Conservation (phyloP, 1,140 invertebrate species). For the Doryteuthis pealeii region DNA sequence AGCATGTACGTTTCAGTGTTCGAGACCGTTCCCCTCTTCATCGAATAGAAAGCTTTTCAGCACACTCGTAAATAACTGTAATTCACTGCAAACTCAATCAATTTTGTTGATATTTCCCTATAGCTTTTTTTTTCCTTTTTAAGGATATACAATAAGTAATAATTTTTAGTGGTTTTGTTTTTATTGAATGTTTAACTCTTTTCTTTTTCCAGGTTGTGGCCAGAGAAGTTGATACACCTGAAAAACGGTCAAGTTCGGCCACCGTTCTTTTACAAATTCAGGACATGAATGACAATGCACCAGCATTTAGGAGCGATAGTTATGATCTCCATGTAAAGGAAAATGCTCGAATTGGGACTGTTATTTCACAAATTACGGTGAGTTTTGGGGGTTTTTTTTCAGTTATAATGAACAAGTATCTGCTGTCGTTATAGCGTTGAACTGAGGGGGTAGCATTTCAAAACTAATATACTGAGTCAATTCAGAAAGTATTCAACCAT, state of each 20-base stretch:
- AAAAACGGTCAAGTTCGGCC: slow-evolving; percentile 78
- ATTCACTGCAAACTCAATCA: no score
- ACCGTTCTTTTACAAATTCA: slow-evolving; percentile 81
- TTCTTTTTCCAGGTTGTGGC: slow-evolving; percentile 69
- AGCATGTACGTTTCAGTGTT: no score
- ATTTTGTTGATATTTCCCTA: no score
- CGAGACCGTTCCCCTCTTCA: no score
- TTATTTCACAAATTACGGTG: slow-evolving; percentile 62
- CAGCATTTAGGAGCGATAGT: slow-evolving; percentile 76
- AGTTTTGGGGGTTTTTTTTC: no score
- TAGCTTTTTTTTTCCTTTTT: no score
- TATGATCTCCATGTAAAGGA: slow-evolving; percentile 71
- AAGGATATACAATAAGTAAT: no score
- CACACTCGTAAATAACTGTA: no score
- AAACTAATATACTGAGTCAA: not conserved
- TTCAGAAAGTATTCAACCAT: no score
- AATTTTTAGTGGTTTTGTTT: no score
- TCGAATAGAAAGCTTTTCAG: no score
- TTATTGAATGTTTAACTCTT: not conserved
- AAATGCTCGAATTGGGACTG: slow-evolving; percentile 80
- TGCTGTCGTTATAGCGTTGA: slow-evolving; percentile 66
- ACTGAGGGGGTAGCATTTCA: not conserved
- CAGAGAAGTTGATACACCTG: slow-evolving; percentile 74
- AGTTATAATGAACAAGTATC: slow-evolving; percentile 70
- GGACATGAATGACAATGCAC: slow-evolving; percentile 93